Base-by-base conservation (phyloP, 2,888 invertebrate genomes). In the Aquatica leii region DNA sequence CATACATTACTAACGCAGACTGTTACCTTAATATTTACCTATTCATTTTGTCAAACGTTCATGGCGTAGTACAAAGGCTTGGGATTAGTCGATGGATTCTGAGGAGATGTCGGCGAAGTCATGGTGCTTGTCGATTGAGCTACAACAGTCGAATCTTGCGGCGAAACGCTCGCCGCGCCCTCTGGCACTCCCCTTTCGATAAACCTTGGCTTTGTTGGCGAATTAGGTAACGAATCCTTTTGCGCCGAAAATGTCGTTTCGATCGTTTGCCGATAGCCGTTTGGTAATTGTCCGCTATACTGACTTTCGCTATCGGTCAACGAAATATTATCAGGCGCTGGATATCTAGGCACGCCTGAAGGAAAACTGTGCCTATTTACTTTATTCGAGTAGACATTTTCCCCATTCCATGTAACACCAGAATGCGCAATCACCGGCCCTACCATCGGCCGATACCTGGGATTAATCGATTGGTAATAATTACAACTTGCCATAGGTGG, bases 11-110 rank as follows among this genome's bases (percentile, higher is more conserved):
- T 59, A 40, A 71, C 63, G 59, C 68, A 71, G 56, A 75, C 70
- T 49, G 70, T 72, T 51, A 76, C 73, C 67, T 57, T 74, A 43
- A 75, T 72, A 37, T 65, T 72, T 76, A 84, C 84, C 85, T 86
- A 86, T 83, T 86, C 85, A 78, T 87, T 85, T 77, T 86, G 87
- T 92, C 90, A 93, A 83, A 93, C 93, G 77, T 93, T 93, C 93
- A 93, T 93, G 46, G 93, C 92, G 77, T 93, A 93, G 79, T 91
- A 93, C 34, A 93, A 84, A 37, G 90, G 88, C 69, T 82, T 82
- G 74, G 74, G 79, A 78, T 73, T 81, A 77, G 59, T 80, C 79
- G 82, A 84, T 0, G 85, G 84, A 15, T 85, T 84, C 65, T 86
- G 85, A 20, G 84, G 78, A 1, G 84, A 78, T 18, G 81, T 82